Evolutionary conservation across 1,140 invertebrate species (phyloP).

Genomic region (Mylabris phalerata): DNA sequence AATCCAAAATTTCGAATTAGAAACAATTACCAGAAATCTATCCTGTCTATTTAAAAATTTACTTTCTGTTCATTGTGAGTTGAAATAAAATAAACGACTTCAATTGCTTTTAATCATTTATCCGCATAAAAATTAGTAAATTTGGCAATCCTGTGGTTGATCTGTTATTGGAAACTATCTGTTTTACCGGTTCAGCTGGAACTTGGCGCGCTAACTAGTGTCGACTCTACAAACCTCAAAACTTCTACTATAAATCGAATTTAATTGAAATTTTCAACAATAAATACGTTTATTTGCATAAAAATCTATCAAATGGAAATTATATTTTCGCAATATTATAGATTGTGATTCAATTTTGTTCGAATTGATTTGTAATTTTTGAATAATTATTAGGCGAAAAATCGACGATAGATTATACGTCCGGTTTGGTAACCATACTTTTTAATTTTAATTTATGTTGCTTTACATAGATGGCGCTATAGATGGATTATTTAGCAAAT

Average conservation of each 20-base stretch:
- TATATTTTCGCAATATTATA: neutral
- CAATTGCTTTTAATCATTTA: no score
- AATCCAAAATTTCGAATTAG: no score
- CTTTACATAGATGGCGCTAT: neutral
- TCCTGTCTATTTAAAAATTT: no score
- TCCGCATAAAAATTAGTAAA: no score
- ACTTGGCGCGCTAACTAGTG: conserved; percentile 1
- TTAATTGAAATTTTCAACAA: neutral
- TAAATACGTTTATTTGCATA: no score
- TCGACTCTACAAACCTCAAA: neutral
- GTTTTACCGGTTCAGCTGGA: no score
- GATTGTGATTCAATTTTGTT: neutral
- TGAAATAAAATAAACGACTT: no score
- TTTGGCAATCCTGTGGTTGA: no score
- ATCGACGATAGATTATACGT: neutral
- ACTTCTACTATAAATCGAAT: neutral
- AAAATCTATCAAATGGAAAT: no score
- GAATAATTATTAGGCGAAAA: neutral
- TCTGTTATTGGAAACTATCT: no score
- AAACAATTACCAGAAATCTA: no score
- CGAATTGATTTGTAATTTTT: neutral
- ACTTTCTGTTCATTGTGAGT: no score
- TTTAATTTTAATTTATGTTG: neutral
- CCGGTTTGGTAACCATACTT: neutral
- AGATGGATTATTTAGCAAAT: neutral